These are phyloP conservation scores for Nomada fabriciana DNA, from an alignment of 2,888 invertebrate species.

Conservation along the genomic window DNA sequence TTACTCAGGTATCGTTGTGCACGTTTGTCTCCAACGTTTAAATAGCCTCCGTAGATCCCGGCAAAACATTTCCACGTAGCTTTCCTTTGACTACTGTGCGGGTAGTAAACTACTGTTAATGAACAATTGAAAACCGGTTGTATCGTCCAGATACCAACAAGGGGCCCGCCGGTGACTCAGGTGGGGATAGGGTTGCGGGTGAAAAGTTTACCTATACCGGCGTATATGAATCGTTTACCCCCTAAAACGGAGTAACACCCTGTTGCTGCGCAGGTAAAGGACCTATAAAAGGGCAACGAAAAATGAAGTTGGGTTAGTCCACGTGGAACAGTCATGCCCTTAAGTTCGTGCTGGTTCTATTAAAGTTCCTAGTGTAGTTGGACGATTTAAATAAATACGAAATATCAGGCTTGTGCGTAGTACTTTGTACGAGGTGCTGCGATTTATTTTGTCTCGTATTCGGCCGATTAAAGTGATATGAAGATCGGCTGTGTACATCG, in stretches of 20 bases:
- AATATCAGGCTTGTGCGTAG: too few species aligned
- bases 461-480: too few species aligned
- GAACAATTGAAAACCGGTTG: slow-evolving; percentile 31
- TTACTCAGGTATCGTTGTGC: neutral
- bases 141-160: neutral
- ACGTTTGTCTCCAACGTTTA: neutral
- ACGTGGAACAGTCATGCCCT: neutral
- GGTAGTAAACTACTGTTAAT: too few species aligned
- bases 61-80: neutral
- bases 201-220: slow-evolving; percentile 5
- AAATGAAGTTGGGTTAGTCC: neutral
- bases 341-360: neutral
- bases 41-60: neutral
- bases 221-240: slow-evolving; percentile 28
- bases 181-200: neutral
- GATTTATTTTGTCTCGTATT: neutral
- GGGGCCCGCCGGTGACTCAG: neutral
- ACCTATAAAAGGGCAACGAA: slow-evolving; percentile 14
- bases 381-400: too few species aligned
- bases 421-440: neutral
- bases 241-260: slow-evolving; percentile 30
- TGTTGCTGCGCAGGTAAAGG: slow-evolving; percentile 35
- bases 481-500: neutral
- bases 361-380: too few species aligned
- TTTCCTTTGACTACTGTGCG: neutral